A percentile compares a stretch with the other conserved stretches of the same genome.
Evolutionary conservation across 2,797 vertebrate species (phyloP).

Genomic region (Peromyscus melanophrys): DNA sequence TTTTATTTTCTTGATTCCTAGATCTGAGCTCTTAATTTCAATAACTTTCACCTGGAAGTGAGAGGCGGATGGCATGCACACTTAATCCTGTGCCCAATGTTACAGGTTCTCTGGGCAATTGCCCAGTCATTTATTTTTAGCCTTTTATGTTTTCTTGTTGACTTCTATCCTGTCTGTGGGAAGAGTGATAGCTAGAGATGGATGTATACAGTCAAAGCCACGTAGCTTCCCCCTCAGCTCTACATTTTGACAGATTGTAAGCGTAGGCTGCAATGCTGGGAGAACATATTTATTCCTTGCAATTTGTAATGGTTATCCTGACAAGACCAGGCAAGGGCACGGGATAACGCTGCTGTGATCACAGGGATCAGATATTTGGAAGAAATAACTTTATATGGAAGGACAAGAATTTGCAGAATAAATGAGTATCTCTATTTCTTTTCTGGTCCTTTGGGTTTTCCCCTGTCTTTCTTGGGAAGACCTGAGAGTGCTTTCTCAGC

Average conservation of each 20-base stretch:
- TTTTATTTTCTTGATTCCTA: slow-evolving; percentile 77
- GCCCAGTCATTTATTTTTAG: slow-evolving; percentile 77
- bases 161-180: slow-evolving; percentile 78
- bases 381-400: slow-evolving; percentile 33
- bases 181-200: slow-evolving; percentile 71
- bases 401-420: slow-evolving; percentile 61
- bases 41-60: slow-evolving; percentile 77
- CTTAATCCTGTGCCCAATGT: slow-evolving; percentile 79
- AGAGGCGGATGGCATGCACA: slow-evolving; percentile 26
- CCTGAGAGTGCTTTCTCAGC: slow-evolving; percentile 68
- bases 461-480: slow-evolving; percentile 52
- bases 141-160: slow-evolving; percentile 83
- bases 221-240: slow-evolving; percentile 68
- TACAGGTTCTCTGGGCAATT: slow-evolving; percentile 74
- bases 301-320: slow-evolving; percentile 71
- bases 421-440: slow-evolving; percentile 37
- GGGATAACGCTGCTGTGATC: slow-evolving; percentile 43
- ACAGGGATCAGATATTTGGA: neutral
- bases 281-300: slow-evolving; percentile 72
- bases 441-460: neutral
- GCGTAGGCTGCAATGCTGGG: slow-evolving; percentile 72
- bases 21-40: slow-evolving; percentile 72
- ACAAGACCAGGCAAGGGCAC: slow-evolving; percentile 51
- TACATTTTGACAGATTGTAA: slow-evolving; percentile 81
- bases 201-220: slow-evolving; percentile 72